Conservation (phyloP, 2,113 vertebrate genomes). For the Delphinus delphis region DNA sequence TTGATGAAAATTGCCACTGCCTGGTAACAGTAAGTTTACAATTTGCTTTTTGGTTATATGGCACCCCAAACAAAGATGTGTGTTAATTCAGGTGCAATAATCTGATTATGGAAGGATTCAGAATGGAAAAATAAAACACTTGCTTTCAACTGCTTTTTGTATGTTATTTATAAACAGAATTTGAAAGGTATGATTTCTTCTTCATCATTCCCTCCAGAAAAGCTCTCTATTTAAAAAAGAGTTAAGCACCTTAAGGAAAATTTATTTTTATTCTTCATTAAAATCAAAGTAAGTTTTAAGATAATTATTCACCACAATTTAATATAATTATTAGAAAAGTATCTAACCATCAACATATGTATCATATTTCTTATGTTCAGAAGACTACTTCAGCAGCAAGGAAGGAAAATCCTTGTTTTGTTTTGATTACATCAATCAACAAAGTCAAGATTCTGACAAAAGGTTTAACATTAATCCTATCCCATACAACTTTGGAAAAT, state of each 20-base stretch:
- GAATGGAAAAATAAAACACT: neutral
- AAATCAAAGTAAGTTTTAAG: neutral
- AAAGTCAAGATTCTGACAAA: neutral
- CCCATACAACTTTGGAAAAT: neutral
- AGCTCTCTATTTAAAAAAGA: neutral
- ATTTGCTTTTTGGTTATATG: neutral
- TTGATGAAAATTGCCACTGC: slow-evolving; percentile 18
- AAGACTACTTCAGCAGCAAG: neutral
- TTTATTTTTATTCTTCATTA: neutral
- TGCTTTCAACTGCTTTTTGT: neutral
- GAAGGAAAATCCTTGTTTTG: neutral
- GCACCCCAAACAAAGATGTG: neutral
- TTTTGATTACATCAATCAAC: neutral
- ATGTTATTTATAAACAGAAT: neutral
- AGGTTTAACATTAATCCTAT: neutral
- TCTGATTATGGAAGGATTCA: neutral
- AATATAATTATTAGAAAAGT: neutral
- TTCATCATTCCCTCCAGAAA: rapidly evolving
- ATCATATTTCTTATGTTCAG: neutral
- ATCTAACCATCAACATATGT: neutral
- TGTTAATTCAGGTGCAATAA: slow-evolving; percentile 24
- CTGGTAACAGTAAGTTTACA: neutral
- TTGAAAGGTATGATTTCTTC: neutral
- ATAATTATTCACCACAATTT: neutral
- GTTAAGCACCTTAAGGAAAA: neutral